Evolutionary conservation across 2,113 vertebrate genomes (phyloP).

Genomic region (Hemiprocne comata): DNA sequence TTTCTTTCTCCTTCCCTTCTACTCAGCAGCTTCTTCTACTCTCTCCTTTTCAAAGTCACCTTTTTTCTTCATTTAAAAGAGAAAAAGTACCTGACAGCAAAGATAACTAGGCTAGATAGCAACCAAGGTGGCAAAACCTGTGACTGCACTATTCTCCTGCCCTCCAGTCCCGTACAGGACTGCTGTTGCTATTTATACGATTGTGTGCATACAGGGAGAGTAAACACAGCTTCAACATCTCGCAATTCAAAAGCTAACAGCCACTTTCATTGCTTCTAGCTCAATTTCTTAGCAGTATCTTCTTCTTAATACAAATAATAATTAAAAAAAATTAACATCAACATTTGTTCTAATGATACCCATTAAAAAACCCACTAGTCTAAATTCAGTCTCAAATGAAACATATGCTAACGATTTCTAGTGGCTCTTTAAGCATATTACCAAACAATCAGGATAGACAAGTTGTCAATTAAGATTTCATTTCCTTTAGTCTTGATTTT

Average conservation of each 20-base stretch:
- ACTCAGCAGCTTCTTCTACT: not conserved
- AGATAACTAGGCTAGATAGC: not conserved
- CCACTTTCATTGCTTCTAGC: not conserved
- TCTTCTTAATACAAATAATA: not conserved
- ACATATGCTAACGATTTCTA: not conserved
- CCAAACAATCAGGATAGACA: not conserved
- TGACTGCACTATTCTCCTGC: not conserved
- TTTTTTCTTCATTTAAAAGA: not conserved
- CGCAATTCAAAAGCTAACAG: not conserved
- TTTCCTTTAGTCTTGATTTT: not conserved
- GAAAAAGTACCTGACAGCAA: not conserved
- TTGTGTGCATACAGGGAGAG: not conserved
- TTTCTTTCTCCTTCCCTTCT: not conserved
- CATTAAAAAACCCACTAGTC: not conserved
- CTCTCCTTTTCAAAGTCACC: not conserved
- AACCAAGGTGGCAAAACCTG: not conserved
- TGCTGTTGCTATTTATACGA: not conserved
- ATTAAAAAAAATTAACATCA: not conserved
- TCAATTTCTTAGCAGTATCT: not conserved
- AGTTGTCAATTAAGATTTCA: not conserved
- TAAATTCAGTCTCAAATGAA: not conserved
- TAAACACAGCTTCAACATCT: not conserved
- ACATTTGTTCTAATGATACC: not conserved
- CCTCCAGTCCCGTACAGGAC: not conserved
- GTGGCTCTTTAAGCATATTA: not conserved